phyloP scores from a whole-genome alignment of 2,888 invertebrate genomes.

The Yponomeuta evonymella region DNA sequence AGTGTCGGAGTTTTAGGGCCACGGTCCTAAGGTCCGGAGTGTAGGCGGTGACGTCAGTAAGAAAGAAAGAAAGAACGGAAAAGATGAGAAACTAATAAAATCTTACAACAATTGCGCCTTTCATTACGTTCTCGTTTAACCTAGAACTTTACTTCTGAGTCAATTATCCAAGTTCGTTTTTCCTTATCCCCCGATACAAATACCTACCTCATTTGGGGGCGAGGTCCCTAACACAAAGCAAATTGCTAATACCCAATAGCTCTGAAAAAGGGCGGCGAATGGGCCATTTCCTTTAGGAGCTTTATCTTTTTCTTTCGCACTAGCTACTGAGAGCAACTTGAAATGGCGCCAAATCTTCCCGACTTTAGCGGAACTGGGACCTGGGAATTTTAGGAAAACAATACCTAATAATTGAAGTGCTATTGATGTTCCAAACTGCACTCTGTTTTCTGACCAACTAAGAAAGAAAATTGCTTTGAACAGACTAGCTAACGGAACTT shows the following conservation, averaged over 20 bases:
- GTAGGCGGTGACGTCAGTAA: not conserved
- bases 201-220: conserved; percentile 33
- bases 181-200: conserved; percentile 49
- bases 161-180: conserved; percentile 52
- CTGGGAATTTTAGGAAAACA: not conserved
- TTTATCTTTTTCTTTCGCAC: conserved; percentile 50
- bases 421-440: not conserved
- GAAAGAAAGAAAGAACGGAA: not conserved
- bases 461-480: not conserved
- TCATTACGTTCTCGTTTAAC: conserved; percentile 33
- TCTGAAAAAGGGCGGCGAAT: conserved; percentile 55
- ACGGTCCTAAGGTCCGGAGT: not conserved
- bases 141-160: conserved; percentile 42
- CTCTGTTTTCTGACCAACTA: not conserved
- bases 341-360: conserved; percentile 10
- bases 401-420: not conserved
- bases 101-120: not conserved
- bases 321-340: conserved; percentile 25
- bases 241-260: conserved; percentile 65
- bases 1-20: not conserved
- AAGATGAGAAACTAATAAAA: not conserved
- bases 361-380: not conserved
- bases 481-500: not conserved
- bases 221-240: conserved; percentile 57
- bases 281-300: conserved; percentile 58